Evolutionary conservation across 2,888 invertebrate species (phyloP), one percentile per base, ranked within the genome.

Genomic region (Glyphotaelius pellucidus): DNA sequence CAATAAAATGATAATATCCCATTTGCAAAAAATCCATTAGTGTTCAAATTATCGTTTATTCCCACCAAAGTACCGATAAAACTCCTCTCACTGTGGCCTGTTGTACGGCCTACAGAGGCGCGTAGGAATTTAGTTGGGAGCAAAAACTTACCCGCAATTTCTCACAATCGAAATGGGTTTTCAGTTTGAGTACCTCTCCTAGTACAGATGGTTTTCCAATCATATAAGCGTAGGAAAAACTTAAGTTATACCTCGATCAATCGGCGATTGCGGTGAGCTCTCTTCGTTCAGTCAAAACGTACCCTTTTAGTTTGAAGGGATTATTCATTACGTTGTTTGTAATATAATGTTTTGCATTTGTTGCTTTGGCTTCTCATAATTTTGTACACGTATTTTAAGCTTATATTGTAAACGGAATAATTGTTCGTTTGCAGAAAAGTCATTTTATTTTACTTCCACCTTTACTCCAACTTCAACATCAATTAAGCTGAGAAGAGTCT

Each of bases 171-270:
- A 67, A 67, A 67, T 67, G 67, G 67, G 67, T 67, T 67, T 67
- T 67, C 67, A 67, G 7, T 67, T 67, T 67, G 5, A 67, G 67
- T 67, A 67, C 67, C n/a, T 47, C 47, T 47, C 47, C 47, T 25
- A 67, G 25, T 25, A 67, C 67, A 67, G 67, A 67, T 67, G 67
- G 67, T 67, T 67, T 67, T 67, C 67, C 67, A 67, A 67, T 67
- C 67, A 67, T 67, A 67, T 4, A 67, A 52, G 67, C 67, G n/a
- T 67, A 67, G n/a, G 25, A 67, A 67, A 67, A 67, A 67, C 67
- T 67, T 67, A 67, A 67, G n/a, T n/a, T n/a, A n/a, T 67, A 67
- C 67, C 67, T 67, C 67, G 67, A 67, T 67, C 67, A 67, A 67
- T 67, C 67, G 67, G 67, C 5, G 67, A 67, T 67, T 67, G 67